Conservation (phyloP, 2,888 invertebrate genomes). For the Trilocha varians region DNA sequence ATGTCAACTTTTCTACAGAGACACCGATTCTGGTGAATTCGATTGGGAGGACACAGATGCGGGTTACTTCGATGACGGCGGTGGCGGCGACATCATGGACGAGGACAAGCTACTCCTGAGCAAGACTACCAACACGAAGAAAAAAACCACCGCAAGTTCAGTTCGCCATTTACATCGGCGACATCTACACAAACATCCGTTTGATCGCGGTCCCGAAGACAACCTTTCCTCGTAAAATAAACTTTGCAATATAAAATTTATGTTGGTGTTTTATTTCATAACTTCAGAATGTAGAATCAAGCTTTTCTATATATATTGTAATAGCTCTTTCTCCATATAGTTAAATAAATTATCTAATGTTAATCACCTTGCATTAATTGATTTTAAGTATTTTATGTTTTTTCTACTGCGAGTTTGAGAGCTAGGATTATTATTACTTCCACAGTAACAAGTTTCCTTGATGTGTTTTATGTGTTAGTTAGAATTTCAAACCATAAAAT, state of each 20-base stretch:
- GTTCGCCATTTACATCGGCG: constrained; percentile 50
- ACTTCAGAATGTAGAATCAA: no score
- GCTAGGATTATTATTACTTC: no score
- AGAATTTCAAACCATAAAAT: no score
- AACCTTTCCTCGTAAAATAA: constrained; percentile 14
- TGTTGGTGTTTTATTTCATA: constrained; percentile 22
- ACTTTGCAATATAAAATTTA: constrained; percentile 14
- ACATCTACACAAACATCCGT: constrained; percentile 69
- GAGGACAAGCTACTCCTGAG: constrained; percentile 42
- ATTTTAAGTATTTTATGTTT: no score
- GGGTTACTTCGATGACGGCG: constrained; percentile 44
- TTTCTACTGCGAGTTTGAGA: no score
- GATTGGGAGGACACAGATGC: constrained; percentile 47
- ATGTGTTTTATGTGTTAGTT: no score
- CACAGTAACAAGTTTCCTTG: no score
- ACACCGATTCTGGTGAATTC: constrained; percentile 40
- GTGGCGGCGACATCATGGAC: constrained; percentile 47
- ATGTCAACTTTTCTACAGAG: constrained; percentile 23
- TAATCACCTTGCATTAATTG: no score
- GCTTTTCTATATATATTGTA: no score
- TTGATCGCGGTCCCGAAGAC: constrained; percentile 54
- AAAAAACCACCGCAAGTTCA: constrained; percentile 26
- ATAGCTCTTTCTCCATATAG: no score
- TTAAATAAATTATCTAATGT: no score
- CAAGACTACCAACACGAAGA: constrained; percentile 13